Evolutionary conservation across 2,888 invertebrate genomes (phyloP), one percentile per base, ranked within the genome.

Genomic region (Drosophila neotestacea): DNA sequence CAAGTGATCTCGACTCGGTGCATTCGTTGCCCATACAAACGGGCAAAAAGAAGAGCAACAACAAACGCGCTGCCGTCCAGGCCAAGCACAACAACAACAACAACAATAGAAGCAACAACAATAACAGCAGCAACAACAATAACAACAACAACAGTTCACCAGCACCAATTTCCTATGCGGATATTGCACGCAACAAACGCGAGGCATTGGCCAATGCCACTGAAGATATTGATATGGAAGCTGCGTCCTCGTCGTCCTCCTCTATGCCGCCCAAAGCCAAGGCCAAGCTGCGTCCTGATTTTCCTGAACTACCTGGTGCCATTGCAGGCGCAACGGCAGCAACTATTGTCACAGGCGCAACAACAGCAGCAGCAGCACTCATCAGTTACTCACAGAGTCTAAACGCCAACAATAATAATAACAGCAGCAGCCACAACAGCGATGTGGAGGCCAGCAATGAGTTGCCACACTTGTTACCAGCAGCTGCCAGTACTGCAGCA

Each of bases 1-100:
- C 97, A 82, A 96, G 96, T 90, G 95, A 94, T 92, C 94, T 95
- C 88, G 97, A 97, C 91, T 97, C 97, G 13, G 96, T 97, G 79
- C 96, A 97, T 93, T 97, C 97, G 79, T 93, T 97, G 89, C 97
- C 97, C 30, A 95, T 96, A 50, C 94, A 94, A 73, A 92, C 92
- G 34, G 91, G 90, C 50, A 90, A 88, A 44, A 86, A 85, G 75
- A 88, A 88, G 73, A 85, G 69, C 59, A 81, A 68, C 67, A 83
- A 69, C 39, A 85, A 85, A 54, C 88, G 64, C 50, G 69, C 52
- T n/a, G 60, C 42, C 27, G 59, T 56, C 11, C 89, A 79, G 39
- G 44, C 59, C 41, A 87, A 84, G 50, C 79, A 81, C 41, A 87
- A 62, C 30, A 63, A 28, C 36, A 54, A 39, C n/a, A 72, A 34